These are phyloP conservation scores for Spinibarbus caldwelli DNA, from an alignment of 2,797 vertebrate genomes.

Conservation along the genomic window DNA sequence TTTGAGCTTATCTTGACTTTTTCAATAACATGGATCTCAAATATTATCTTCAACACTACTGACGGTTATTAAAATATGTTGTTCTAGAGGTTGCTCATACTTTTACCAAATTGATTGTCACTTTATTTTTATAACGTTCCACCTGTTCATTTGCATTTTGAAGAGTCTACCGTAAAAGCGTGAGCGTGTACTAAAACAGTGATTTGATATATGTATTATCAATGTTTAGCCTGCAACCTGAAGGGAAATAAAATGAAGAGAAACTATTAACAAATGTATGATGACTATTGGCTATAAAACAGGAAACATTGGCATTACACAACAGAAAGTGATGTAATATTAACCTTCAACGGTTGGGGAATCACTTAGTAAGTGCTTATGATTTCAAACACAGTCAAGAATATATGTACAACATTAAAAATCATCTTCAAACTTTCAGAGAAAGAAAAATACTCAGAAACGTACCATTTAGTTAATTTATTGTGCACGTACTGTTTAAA, in stretches of 20 bases:
- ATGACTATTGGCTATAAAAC: not conserved
- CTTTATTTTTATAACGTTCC: slow-evolving; percentile 11
- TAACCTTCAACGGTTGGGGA: not conserved
- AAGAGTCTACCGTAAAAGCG: not conserved
- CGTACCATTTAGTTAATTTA: slow-evolving; percentile 29
- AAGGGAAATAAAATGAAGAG: slow-evolving; percentile 13
- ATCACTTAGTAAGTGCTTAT: not conserved
- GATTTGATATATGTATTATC: slow-evolving; percentile 2
- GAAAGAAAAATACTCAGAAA: not conserved
- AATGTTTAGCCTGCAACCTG: not conserved
- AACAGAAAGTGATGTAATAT: not conserved
- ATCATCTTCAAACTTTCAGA: not conserved
- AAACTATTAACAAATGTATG: not conserved
- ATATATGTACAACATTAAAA: not conserved
- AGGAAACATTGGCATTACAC: not conserved
- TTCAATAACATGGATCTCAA: not conserved
- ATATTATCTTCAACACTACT: not conserved
- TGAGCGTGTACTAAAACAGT: slow-evolving; percentile 8
- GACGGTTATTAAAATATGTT: not conserved
- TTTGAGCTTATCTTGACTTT: not conserved
- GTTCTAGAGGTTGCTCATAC: not conserved
- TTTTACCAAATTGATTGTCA: not conserved
- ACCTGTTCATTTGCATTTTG: not conserved
- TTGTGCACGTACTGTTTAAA: slow-evolving; percentile 46
- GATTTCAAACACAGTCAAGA: not conserved